Evolutionary conservation across 2,888 invertebrate genomes (phyloP), one percentile per base, ranked within the genome.

Genomic region (Autographa gamma): DNA sequence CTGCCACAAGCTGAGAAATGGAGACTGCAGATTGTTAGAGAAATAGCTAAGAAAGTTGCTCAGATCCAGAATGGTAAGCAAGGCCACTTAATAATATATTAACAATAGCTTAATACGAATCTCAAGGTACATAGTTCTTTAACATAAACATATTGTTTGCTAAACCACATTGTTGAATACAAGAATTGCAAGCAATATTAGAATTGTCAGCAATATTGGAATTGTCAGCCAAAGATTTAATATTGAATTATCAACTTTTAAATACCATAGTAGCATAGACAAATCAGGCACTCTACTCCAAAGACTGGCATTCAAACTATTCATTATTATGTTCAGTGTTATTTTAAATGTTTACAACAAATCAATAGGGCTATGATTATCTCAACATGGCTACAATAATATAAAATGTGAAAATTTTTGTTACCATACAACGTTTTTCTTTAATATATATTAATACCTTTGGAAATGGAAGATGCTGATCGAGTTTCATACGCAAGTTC

Each of bases 1-100:
- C 92, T 99, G 52, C 97, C 97, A 54, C 98, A 98, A 89, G 98
- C 99, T 48, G 99, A 99, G 90, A 99, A 98, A 95, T 99, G 99
- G 98, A 96, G 99, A 77, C 96, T 99, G 92, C 99, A 99, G 91
- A 99, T 99, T 73, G 98, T 99, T 69, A 96, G 99, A 69, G 99
- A 99, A 94, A 98, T 99, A 58, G 99, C 99, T 0, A 98, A 99
- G 89, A 99, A 99, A 96, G 99, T 99, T 0, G 98, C 99, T 1
- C 99, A 99, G 93, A 99, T 99, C 90, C 99, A 99, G 92, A 99
- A 99, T 94, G 99, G 98, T 97, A 85, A 79, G 86, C 76, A 63
- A 32, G 11, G 38, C 11, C 9, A 11, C 25, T 25, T 25, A 25
- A 25, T 25, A 2, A 25, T 11, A 11, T 38, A 38, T 38, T 38